phyloP scores from a whole-genome alignment of 2,797 vertebrate species.

The Catamblyrhynchus diadema region DNA sequence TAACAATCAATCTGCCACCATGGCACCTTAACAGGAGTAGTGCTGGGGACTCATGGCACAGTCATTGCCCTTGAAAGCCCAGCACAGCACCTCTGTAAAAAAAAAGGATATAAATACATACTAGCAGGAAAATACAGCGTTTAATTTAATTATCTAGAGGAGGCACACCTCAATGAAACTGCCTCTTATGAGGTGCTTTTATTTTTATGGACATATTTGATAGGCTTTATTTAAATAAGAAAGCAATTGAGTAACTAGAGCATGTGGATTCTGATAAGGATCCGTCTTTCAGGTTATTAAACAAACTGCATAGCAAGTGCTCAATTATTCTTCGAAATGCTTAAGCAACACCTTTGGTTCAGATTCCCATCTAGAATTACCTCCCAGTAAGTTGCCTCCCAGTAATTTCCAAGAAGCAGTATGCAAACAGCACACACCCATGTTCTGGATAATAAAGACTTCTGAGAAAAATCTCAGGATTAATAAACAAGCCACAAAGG shows the following conservation, averaged over 20 bases:
- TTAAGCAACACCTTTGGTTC: constrained; percentile 57
- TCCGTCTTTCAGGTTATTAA: constrained; percentile 40
- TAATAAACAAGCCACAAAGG: constrained; percentile 11
- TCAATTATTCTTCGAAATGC: constrained; percentile 34
- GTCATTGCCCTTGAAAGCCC: background rate
- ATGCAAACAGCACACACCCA: background rate
- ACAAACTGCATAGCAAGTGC: constrained; percentile 34
- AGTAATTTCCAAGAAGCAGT: constrained; percentile 62
- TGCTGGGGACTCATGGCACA: background rate
- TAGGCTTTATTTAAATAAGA: constrained; percentile 39
- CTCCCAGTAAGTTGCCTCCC: constrained; percentile 51
- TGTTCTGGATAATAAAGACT: constrained; percentile 48
- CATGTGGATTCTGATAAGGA: constrained; percentile 57
- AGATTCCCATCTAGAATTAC: constrained; percentile 36
- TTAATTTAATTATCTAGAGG: background rate
- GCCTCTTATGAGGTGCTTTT: background rate
- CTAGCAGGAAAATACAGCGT: background rate
- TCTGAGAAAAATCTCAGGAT: constrained; percentile 48
- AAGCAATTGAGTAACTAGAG: constrained; percentile 29
- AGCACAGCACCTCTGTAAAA: background rate
- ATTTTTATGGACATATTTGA: constrained; percentile 31
- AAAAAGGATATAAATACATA: background rate
- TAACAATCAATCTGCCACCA: background rate
- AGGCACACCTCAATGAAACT: background rate
- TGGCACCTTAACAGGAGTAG: background rate